Percentiles rank a stretch among this genome's conserved stretches.
Conservation (phyloP, 2,888 invertebrate species). For the Cantharis flavilabris region DNA sequence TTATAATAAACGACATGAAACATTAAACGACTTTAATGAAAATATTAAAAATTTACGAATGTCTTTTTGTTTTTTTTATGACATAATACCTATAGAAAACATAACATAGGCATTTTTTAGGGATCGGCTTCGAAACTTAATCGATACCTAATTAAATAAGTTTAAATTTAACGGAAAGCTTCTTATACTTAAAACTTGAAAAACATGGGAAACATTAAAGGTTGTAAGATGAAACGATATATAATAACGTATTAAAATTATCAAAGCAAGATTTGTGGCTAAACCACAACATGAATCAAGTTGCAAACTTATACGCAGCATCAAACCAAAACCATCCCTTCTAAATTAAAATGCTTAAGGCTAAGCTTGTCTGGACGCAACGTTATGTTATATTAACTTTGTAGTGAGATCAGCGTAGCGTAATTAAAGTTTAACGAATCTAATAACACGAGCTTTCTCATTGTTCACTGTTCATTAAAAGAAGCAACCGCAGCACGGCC, state of each 20-base stretch:
- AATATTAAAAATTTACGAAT: neutral
- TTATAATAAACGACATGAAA: no score
- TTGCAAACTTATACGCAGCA: slow-evolving; percentile 25
- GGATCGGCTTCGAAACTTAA: neutral
- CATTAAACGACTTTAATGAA: neutral
- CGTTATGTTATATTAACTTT: slow-evolving; percentile 30
- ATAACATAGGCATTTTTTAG: neutral
- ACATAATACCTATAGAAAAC: neutral
- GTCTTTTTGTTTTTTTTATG: neutral
- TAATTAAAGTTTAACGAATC: slow-evolving; percentile 34
- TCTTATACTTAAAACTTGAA: slow-evolving; percentile 15
- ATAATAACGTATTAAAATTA: slow-evolving; percentile 23
- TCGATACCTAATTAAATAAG: slow-evolving; percentile 18
- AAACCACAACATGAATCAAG: slow-evolving; percentile 24
- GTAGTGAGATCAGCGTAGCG: slow-evolving; percentile 28
- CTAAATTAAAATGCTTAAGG: slow-evolving; percentile 31
- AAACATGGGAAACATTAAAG: neutral
- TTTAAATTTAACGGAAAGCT: slow-evolving; percentile 4
- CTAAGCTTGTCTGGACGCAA: slow-evolving; percentile 27
- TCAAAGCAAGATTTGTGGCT: slow-evolving; percentile 26
- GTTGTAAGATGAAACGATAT: slow-evolving; percentile 1
- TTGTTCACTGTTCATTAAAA: slow-evolving; percentile 25
- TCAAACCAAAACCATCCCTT: slow-evolving; percentile 25
- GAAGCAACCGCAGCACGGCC: slow-evolving; percentile 1
- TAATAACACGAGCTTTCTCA: slow-evolving; percentile 26